Evolutionary conservation across 1,140 invertebrate genomes (phyloP), one percentile per base, ranked within the genome.

Genomic region (Stenopsyche tienmushanensis): DNA sequence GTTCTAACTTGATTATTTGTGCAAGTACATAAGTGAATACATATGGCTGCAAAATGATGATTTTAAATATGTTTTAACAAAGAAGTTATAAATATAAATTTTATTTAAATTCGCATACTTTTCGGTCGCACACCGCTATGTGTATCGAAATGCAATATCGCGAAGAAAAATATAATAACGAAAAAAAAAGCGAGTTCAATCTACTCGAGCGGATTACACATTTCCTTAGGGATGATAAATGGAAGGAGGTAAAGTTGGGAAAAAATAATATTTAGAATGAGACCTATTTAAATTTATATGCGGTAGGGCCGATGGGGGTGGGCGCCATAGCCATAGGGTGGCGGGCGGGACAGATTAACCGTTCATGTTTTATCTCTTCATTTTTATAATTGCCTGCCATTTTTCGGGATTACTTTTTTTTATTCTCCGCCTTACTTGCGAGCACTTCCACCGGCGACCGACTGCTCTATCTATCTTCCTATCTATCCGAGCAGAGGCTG

Each of bases 321-420:
- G n/a, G n/a, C n/a, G n/a, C n/a, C n/a, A n/a, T n/a, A 34, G 29
- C 41, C 15, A 17, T 50, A 47, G 55, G 41, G 41, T n/a, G 13
- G 24, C n/a, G 62, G 47, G 57, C 39, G 44, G 47, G 57, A 62
- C 67, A 70, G 67, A 70, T 70, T 70, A 69, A 70, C 67, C 67
- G 67, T 64, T 66, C 67, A 66, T 70, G 64, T 66, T 70, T 70
- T 70, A 70, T 70, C 67, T 70, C 67, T 70, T 70, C 67, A 70
- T 70, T 70, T 67, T 70, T 70, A 70, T 70, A 70, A 70, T 70
- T 70, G 67, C 67, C 67, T 70, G 67, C 67, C 67, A 70, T 70
- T 70, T 70, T 70, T 70, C 59, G 24, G 64, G 67, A 65, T 66
- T 70, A 66, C 64, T 7, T 34, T 62, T 70, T 66, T 70, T 66